Base-by-base conservation (phyloP, 23 tunicate genomes). In the Phallusia fumigata region DNA sequence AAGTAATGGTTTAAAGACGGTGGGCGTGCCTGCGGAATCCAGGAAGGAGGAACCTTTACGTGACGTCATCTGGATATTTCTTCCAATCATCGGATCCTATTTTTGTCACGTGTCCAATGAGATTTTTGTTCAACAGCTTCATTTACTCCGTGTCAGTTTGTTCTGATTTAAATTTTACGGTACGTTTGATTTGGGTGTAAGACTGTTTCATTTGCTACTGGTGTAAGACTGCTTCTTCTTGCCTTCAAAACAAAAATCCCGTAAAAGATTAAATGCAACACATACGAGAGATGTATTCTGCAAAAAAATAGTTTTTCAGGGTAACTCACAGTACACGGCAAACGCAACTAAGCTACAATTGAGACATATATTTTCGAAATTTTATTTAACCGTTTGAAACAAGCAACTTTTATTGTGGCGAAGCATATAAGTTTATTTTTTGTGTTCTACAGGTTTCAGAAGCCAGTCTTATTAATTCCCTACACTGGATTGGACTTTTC, bases 131-230 rank as follows among this genome's bases (percentile, higher is more conserved):
- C 58, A 34, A 19, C 33, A 72, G 53, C 74, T 82, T 51, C 32
- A 82, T 82, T 33, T 82, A 5, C 58, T 69, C 86, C 28, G 80
- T 82, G 12, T 69, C 86, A n/a, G 52, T 82, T 24, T 82, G 86
- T 81, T 82, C 86, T 26, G 80, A 72, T 35, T 44, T 82, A 19
- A 28, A 24, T 19, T 82, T 82, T n/a, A 19, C 64, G 76, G 86
- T 82, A 19, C 33, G 86, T 82, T 40, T 3, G 8, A 40, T 3
- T 40, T 40, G 47, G 47, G 47, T 40, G 10, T 3, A 40, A 40
- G 47, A 40, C 8, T 40, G n/a, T n/a, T n/a, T n/a, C n/a, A n/a
- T n/a, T n/a, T n/a, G n/a, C n/a, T n/a, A n/a, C n/a, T n/a, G n/a
- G n/a, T n/a, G n/a, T n/a, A n/a, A n/a, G n/a, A n/a, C n/a, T n/a